phyloP scores from a whole-genome alignment of 2,797 vertebrate genomes.

The Jordanella pulchra region DNA sequence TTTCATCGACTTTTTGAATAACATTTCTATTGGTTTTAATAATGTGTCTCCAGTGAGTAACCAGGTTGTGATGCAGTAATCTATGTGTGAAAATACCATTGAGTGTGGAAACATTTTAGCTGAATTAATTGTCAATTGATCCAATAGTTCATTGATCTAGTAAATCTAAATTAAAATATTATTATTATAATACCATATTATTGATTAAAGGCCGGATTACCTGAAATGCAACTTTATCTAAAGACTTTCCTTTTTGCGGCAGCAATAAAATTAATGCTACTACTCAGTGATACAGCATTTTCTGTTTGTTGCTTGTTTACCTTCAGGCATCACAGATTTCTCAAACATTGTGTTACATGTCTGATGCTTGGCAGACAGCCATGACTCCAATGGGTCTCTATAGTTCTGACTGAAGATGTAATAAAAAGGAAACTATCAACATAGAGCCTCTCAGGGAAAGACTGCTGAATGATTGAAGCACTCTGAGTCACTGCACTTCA shows the following conservation, averaged over 20 bases:
- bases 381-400: constrained; percentile 54
- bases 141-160: background rate
- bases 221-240: constrained; percentile 14
- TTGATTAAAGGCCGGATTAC: background rate
- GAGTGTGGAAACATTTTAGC: too few relatives aligned
- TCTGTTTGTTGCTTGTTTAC: constrained; percentile 24
- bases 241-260: background rate
- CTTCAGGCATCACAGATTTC: constrained; percentile 24
- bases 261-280: constrained; percentile 9
- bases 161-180: background rate
- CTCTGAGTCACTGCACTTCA: constrained; percentile 82
- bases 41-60: too few relatives aligned
- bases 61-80: too few relatives aligned
- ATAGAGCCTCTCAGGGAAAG: constrained; percentile 70
- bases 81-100: too few relatives aligned
- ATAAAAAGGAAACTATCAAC: constrained; percentile 70
- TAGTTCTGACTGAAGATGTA: constrained; percentile 58
- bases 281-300: background rate
- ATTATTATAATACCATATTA: background rate
- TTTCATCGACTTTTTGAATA: too few relatives aligned
- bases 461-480: constrained; percentile 79
- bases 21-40: too few relatives aligned
- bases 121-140: too few relatives aligned
- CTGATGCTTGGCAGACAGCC: constrained; percentile 51
- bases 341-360: constrained; percentile 31